Evolutionary conservation across 64 coral and sea anemone species (phyloP), one percentile per base, ranked within the genome.

Genomic region (Montipora capricornis): DNA sequence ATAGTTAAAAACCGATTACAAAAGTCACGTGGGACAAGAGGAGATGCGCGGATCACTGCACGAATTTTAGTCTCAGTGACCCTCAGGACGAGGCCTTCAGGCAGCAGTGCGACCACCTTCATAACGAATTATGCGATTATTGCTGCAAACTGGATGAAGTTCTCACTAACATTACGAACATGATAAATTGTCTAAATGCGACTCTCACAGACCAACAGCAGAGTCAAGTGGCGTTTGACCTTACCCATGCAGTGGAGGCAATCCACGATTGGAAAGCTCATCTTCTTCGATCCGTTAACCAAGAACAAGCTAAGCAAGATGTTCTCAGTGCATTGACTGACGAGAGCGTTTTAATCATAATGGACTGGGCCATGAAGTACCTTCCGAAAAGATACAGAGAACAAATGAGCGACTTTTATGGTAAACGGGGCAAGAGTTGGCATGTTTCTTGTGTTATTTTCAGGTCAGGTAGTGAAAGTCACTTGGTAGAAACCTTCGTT

Each of bases 301-400:
- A 96, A 16, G 78, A 91, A 11, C 61, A 91, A 17, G 89, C 78
- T 26, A 52, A 82, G 64, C 86, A 94, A 83, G 92, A 94, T 52
- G 78, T 78, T 26, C 45, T 89, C 4, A 17, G 0, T 61, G 71
- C 47, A 37, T 64, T 89, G 24, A 59, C 87, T 22, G 69, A 68
- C 22, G 69, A 94, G 20, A 12, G n/a, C 4, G 80, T 76, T 52
- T 68, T 94, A 10, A 66, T 94, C 1, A 66, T 94, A 10, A 80
- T 94, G 47, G 86, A 94, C 17, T 94, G 87, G 92, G 92, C 92
- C 12, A 94, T 94, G 78, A 91, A 91, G 50, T 91, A 73, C 61
- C 22, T 91, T 6, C 78, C 78, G 7, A 20, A 51, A 5, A 16
- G 50, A 8, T 91, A 91, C 26, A 46, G 87, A 24, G 87, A 89